These are phyloP conservation scores for Adelosebastes latens DNA, from an alignment of 2,797 vertebrate genomes.

Conservation along the genomic window DNA sequence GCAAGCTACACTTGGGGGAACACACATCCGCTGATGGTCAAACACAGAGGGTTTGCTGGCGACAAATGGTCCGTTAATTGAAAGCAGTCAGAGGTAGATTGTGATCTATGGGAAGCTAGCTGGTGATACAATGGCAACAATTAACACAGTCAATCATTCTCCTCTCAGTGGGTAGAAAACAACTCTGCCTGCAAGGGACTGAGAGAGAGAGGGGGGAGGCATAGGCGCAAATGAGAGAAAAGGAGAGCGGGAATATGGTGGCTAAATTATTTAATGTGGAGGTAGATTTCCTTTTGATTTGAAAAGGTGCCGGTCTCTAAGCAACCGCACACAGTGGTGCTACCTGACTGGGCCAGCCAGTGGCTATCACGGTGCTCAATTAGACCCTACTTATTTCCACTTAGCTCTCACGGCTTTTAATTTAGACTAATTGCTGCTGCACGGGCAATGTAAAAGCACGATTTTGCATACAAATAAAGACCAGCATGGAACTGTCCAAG, in stretches of 20 bases:
- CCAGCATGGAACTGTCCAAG: not conserved
- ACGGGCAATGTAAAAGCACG: not conserved
- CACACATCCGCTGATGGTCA: constrained; percentile 20
- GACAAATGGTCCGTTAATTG: constrained; percentile 42
- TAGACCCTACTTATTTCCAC: constrained; percentile 49
- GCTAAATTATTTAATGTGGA: constrained; percentile 70
- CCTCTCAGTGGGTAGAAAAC: constrained; percentile 18
- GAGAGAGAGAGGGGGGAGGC: not conserved
- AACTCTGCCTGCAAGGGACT: constrained; percentile 13
- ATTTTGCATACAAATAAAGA: constrained; percentile 8
- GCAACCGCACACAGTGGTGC: constrained; percentile 56
- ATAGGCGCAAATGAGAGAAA: constrained; percentile 1
- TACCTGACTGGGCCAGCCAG: constrained; percentile 12
- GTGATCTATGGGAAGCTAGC: constrained; percentile 26
- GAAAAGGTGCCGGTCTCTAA: constrained; percentile 60
- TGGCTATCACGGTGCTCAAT: constrained; percentile 29
- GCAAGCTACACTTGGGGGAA: not conserved
- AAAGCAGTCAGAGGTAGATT: constrained; percentile 57
- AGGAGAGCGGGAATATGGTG: constrained; percentile 17
- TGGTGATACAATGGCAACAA: constrained; percentile 25
- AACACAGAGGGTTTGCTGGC: constrained; percentile 14
- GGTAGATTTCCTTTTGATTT: constrained; percentile 63
- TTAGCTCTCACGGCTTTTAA: constrained; percentile 43
- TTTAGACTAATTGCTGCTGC: constrained; percentile 20
- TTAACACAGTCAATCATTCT: constrained; percentile 47